phyloP scores from a whole-genome alignment of 1,140 invertebrate species.

The Metopolophium dirhodum region DNA sequence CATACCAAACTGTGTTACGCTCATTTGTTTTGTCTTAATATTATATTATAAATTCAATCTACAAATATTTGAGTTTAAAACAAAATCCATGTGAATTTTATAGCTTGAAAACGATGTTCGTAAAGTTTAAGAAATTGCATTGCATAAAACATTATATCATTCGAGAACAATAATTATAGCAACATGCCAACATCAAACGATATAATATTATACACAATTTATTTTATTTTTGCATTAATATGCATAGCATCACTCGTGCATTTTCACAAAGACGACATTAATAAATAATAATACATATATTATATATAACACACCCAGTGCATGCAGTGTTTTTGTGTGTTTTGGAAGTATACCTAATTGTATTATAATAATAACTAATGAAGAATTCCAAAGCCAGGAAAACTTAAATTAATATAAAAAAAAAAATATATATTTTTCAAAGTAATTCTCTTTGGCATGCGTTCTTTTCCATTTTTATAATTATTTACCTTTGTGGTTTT shows the following conservation, averaged over 20 bases:
- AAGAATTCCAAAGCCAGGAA: neutral
- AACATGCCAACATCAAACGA: neutral
- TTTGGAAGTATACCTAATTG: conserved; percentile 1
- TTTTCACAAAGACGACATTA: neutral
- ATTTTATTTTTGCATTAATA: neutral
- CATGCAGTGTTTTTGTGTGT: neutral
- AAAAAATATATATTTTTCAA: neutral
- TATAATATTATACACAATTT: conserved; percentile 8
- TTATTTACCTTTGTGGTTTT: neutral
- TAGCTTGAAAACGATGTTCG: neutral
- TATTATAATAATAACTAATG: conserved; percentile 14
- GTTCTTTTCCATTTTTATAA: neutral
- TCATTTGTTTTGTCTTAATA: neutral
- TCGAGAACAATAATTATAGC: neutral
- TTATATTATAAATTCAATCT: neutral
- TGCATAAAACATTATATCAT: neutral
- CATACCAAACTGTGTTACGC: neutral
- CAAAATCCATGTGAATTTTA: neutral
- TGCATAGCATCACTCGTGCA: neutral
- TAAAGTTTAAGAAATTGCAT: neutral
- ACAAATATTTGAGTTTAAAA: neutral
- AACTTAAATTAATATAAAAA: neutral
- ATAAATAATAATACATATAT: neutral
- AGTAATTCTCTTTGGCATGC: neutral
- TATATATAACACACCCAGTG: neutral